A percentile compares a stretch with the other conserved stretches of the same genome.
Evolutionary conservation across 2,797 vertebrate species (phyloP).

Genomic region (Sarcophilus harrisii): DNA sequence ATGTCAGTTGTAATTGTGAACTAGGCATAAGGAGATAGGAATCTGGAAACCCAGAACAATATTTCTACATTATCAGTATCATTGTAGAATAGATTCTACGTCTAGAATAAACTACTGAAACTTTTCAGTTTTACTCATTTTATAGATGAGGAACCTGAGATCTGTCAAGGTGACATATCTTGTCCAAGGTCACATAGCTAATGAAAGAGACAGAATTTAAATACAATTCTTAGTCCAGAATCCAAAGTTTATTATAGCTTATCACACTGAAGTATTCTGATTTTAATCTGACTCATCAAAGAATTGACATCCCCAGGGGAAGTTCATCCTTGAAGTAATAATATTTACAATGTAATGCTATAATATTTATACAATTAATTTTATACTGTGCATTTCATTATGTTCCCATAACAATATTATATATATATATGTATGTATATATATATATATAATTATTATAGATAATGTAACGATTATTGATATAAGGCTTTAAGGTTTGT

Average conservation of each 20-base stretch:
- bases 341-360: not conserved
- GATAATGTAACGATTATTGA: not conserved
- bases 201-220: not conserved
- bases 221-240: not conserved
- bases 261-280: not conserved
- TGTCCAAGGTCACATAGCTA: not conserved
- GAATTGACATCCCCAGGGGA: not conserved
- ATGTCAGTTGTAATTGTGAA: not conserved
- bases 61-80: not conserved
- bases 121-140: constrained; percentile 12
- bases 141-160: constrained; percentile 7
- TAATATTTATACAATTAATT: not conserved
- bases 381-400: not conserved
- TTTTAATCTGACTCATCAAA: not conserved
- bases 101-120: not conserved
- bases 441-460: not conserved
- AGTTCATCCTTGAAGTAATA: not conserved
- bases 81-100: not conserved
- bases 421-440: not conserved
- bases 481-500: not conserved
- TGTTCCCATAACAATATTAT: not conserved
- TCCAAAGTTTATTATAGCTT: not conserved
- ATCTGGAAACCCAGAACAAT: not conserved
- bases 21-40: not conserved
- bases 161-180: constrained; percentile 22